Evolutionary conservation across 2,113 vertebrate species (phyloP).

Genomic region (Muscicapa adusta): DNA sequence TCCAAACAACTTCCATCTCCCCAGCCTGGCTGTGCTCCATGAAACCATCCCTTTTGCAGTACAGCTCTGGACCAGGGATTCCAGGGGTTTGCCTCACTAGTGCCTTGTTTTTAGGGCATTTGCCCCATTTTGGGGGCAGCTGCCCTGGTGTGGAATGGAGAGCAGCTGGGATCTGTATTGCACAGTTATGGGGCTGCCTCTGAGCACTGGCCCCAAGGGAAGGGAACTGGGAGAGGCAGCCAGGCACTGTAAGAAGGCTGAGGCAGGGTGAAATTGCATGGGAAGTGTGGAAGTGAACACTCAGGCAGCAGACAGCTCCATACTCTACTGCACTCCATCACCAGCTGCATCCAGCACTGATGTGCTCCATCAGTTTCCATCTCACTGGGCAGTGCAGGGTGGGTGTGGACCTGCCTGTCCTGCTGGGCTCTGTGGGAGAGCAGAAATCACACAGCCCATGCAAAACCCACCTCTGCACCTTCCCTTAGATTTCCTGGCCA

Average conservation of each 20-base stretch:
- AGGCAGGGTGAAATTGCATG: neutral
- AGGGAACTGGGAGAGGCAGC: neutral
- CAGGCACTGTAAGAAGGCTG: neutral
- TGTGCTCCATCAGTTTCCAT: accelerated
- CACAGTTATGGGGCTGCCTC: neutral
- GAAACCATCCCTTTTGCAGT: neutral
- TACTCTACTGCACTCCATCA: neutral
- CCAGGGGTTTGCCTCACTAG: neutral
- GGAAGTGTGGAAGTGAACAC: neutral
- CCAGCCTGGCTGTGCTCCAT: neutral
- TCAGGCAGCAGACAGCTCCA: neutral
- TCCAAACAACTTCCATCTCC: neutral
- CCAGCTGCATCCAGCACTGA: neutral
- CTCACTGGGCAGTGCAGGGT: accelerated
- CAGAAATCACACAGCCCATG: neutral
- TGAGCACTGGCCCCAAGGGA: neutral
- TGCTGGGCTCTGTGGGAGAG: neutral
- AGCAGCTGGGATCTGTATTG: neutral
- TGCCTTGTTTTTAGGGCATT: neutral
- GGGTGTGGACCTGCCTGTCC: neutral
- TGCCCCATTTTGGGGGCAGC: neutral
- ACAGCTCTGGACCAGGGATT: accelerated
- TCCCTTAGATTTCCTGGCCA: neutral
- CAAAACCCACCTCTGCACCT: neutral
- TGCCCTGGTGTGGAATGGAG: accelerated